Conservation (phyloP, 2,113 vertebrate species). For the Albula goreensis region DNA sequence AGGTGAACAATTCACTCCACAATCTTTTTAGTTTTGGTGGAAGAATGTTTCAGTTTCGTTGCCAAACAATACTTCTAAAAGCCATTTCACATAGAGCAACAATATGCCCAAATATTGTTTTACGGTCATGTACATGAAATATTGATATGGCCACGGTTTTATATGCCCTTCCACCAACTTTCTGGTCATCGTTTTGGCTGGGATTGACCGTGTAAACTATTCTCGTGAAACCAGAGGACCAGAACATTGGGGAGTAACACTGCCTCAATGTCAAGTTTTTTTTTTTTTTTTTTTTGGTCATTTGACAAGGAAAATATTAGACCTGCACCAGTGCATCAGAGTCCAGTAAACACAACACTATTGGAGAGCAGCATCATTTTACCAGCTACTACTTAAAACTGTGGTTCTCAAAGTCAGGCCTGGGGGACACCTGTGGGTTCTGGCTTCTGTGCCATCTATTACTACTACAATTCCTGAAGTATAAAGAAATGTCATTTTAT, state of each 20-base stretch:
- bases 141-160: slow-evolving; percentile 9
- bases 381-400: not conserved
- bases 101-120: not conserved
- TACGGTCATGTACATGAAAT: not conserved
- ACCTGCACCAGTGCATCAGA: not conserved
- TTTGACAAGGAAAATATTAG: not conserved
- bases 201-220: not conserved
- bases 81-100: not conserved
- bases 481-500: no score
- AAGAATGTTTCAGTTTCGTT: not conserved
- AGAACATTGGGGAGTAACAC: not conserved
- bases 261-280: not conserved
- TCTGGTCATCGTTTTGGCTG: not conserved
- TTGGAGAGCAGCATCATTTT: not conserved
- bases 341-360: not conserved
- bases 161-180: not conserved
- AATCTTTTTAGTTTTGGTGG: not conserved
- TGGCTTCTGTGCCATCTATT: no score
- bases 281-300: not conserved
- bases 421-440: no score
- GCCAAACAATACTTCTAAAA: not conserved
- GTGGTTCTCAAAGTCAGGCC: no score
- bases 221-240: not conserved
- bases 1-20: not conserved
- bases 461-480: no score